A percentile compares a stretch with the other conserved stretches of the same genome.
Evolutionary conservation across 2,797 vertebrate genomes (phyloP).

Genomic region (Amphiprion clarkii): DNA sequence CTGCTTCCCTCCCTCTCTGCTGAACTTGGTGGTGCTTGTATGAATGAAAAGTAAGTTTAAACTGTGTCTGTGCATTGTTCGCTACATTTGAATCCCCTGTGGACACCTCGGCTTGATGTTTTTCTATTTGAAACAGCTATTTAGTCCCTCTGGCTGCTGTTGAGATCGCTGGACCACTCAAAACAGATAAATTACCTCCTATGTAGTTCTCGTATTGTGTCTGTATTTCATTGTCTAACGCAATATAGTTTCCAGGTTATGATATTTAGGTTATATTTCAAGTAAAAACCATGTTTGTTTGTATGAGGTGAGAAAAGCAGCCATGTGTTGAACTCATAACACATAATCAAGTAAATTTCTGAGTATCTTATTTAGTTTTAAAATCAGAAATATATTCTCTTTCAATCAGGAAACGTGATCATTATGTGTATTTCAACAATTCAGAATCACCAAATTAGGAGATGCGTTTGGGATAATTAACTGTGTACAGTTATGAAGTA

Average conservation of each 20-base stretch:
- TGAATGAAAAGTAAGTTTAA: conserved; percentile 21
- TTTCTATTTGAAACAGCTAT: conserved; percentile 16
- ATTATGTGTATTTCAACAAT: no score
- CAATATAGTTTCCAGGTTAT: neutral
- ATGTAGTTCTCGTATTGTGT: conserved; percentile 28
- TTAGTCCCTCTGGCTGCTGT: conserved; percentile 1
- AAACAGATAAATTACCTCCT: conserved; percentile 48
- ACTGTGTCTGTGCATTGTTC: conserved; percentile 3
- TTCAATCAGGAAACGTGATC: neutral
- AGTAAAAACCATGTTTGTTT: neutral
- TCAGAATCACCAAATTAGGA: no score
- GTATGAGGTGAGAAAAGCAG: no score
- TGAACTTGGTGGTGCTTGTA: conserved; percentile 22
- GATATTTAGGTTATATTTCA: neutral
- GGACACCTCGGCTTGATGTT: neutral
- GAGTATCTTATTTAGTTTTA: neutral
- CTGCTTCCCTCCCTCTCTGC: conserved; percentile 35
- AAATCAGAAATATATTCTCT: neutral
- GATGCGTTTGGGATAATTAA: no score
- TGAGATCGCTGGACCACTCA: conserved; percentile 9
- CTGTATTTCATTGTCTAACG: neutral
- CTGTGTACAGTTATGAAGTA: no score
- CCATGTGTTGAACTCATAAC: neutral
- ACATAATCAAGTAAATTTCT: neutral
- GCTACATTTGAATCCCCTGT: conserved; percentile 12